Evolutionary conservation across 2,797 vertebrate species (phyloP).

Genomic region (Parotocinclus haroldoi): DNA sequence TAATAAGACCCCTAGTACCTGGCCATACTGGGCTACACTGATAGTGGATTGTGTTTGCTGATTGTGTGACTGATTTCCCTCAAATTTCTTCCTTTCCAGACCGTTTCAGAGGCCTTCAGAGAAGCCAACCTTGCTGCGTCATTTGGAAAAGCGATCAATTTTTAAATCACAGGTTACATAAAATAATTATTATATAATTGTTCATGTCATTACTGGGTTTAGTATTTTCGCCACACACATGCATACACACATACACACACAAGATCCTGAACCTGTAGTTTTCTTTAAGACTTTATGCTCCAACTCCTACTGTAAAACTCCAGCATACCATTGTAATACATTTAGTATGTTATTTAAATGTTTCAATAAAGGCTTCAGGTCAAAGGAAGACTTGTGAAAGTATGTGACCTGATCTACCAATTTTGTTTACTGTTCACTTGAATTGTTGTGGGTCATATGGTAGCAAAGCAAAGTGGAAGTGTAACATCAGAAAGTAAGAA

Average conservation of each 20-base stretch:
- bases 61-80: no score
- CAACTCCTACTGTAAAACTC: constrained; percentile 24
- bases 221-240: constrained; percentile 24
- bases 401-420: not conserved
- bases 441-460: no score
- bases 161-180: constrained; percentile 66
- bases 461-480: no score
- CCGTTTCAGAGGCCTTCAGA: constrained; percentile 97
- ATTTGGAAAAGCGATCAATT: constrained; percentile 98
- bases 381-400: not conserved
- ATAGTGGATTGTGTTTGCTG: no score
- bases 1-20: no score
- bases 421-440: not conserved
- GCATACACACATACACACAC: no score
- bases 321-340: constrained; percentile 42
- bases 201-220: constrained; percentile 24
- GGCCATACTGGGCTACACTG: no score
- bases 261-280: constrained; percentile 14
- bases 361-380: constrained; percentile 54
- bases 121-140: constrained; percentile 97
- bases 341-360: constrained; percentile 68
- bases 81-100: constrained; percentile 66
- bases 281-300: constrained; percentile 15
- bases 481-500: no score
- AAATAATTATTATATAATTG: constrained; percentile 51